Percentiles rank a stretch among this genome's conserved stretches.
Evolutionary conservation across 2,888 invertebrate species (phyloP).

Genomic region (Drosophila bunnanda): DNA sequence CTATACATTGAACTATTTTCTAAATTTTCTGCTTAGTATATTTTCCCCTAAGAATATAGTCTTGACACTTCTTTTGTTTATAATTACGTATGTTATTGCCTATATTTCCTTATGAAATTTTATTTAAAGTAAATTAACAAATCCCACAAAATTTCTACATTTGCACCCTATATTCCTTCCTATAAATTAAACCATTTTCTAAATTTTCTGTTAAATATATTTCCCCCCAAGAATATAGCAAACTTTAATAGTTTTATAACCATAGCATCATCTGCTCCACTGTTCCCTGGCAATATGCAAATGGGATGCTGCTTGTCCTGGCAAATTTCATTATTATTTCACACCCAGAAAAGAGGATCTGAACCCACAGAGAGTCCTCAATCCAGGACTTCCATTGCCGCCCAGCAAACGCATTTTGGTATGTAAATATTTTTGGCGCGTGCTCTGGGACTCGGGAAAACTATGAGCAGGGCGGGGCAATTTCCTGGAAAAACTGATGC

Average conservation of each 20-base stretch:
- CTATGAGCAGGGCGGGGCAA: slow-evolving; percentile 28
- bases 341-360: slow-evolving; percentile 37
- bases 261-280: slow-evolving; percentile 4
- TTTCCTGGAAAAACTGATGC: slow-evolving; percentile 54
- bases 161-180: fast-evolving
- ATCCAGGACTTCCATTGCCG: slow-evolving; percentile 23
- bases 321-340: slow-evolving; percentile 75
- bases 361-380: slow-evolving; percentile 13
- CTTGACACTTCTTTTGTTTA: too few relatives aligned
- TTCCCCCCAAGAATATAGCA: neutral
- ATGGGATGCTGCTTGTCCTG: slow-evolving; percentile 52
- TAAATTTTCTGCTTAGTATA: too few relatives aligned
- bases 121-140: too few relatives aligned
- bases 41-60: too few relatives aligned
- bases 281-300: slow-evolving; percentile 56
- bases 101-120: too few relatives aligned
- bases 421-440: slow-evolving; percentile 67
- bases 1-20: too few relatives aligned
- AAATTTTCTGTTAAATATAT: neutral
- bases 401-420: slow-evolving; percentile 63
- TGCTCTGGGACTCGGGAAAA: slow-evolving; percentile 25
- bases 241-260: neutral
- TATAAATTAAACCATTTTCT: neutral
- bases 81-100: neutral
- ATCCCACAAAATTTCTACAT: too few relatives aligned